Conservation (phyloP, 1,140 invertebrate genomes). For the Calephelis nemesis region DNA sequence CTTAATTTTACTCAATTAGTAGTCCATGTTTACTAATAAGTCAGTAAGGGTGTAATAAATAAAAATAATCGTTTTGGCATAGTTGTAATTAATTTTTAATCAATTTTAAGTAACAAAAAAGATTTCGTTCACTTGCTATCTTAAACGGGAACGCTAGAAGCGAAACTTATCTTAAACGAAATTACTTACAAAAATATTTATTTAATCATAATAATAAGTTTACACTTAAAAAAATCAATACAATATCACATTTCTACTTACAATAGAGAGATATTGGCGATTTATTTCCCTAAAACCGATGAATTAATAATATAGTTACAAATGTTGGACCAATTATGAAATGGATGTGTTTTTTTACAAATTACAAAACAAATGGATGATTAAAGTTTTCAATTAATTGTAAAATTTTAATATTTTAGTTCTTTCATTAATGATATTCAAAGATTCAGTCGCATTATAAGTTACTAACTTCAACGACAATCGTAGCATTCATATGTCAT, state of each 20-base stretch:
- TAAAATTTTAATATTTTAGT: not conserved
- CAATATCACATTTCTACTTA: slow-evolving; percentile 79
- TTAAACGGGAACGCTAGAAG: slow-evolving; percentile 71
- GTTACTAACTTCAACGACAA: too few species aligned
- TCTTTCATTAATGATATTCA: not conserved
- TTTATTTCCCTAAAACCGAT: slow-evolving; percentile 57
- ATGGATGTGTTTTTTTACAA: slow-evolving; percentile 10
- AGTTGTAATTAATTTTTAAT: slow-evolving; percentile 78
- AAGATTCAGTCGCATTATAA: not conserved
- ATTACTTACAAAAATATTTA: slow-evolving; percentile 77
- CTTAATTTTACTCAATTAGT: too few species aligned
- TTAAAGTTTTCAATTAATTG: not conserved
- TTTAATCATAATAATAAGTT: slow-evolving; percentile 71
- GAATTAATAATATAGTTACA: slow-evolving; percentile 37
- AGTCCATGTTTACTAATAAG: too few species aligned
- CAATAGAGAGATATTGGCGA: slow-evolving; percentile 77
- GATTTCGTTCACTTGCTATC: slow-evolving; percentile 67
- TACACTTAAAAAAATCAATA: slow-evolving; percentile 75
- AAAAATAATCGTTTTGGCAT: slow-evolving; percentile 70
- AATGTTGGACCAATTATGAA: slow-evolving; percentile 46
- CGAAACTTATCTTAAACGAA: slow-evolving; percentile 73
- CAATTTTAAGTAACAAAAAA: slow-evolving; percentile 79
- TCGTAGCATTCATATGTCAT: too few species aligned
- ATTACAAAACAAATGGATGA: not conserved
- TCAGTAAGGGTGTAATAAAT: slow-evolving; percentile 32